Evolutionary conservation across 2,113 vertebrate species (phyloP).

Genomic region (Oophaga pumilio): DNA sequence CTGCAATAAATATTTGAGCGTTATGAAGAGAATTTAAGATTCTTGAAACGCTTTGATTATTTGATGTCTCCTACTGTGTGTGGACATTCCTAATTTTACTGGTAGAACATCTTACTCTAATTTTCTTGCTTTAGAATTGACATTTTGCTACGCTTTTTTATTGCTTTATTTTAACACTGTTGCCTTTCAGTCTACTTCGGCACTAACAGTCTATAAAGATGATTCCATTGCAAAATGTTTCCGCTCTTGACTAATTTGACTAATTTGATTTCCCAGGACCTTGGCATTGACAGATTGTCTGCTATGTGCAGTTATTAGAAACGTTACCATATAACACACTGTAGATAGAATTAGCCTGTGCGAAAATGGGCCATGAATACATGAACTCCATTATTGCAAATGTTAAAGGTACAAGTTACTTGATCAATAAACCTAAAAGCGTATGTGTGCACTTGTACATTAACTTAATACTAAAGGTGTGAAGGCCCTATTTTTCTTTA

Average conservation of each 20-base stretch:
- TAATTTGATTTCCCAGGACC: constrained; percentile 22
- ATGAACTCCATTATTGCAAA: no score
- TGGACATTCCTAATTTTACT: no score
- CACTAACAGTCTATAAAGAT: constrained; percentile 37
- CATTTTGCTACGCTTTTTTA: neutral
- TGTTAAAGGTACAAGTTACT: no score
- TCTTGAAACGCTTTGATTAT: no score
- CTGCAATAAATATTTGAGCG: no score
- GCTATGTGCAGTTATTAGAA: constrained; percentile 9
- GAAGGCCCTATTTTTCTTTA: no score
- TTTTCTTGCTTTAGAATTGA: constrained; percentile 9
- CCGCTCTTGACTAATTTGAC: constrained; percentile 2
- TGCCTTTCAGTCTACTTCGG: neutral
- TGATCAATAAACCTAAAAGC: no score
- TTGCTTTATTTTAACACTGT: constrained; percentile 17
- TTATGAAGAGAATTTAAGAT: no score
- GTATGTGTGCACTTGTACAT: no score
- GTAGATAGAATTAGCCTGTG: neutral
- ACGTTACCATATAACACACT: neutral
- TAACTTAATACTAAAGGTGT: no score
- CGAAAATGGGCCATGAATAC: neutral
- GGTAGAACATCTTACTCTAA: no score
- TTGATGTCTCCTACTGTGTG: no score
- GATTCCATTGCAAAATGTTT: constrained; percentile 41
- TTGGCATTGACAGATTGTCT: constrained; percentile 26